A percentile compares a stretch with the other conserved stretches of the same genome.
Evolutionary conservation across 2,113 vertebrate genomes (phyloP).

Genomic region (Cochlearius cochlearius): DNA sequence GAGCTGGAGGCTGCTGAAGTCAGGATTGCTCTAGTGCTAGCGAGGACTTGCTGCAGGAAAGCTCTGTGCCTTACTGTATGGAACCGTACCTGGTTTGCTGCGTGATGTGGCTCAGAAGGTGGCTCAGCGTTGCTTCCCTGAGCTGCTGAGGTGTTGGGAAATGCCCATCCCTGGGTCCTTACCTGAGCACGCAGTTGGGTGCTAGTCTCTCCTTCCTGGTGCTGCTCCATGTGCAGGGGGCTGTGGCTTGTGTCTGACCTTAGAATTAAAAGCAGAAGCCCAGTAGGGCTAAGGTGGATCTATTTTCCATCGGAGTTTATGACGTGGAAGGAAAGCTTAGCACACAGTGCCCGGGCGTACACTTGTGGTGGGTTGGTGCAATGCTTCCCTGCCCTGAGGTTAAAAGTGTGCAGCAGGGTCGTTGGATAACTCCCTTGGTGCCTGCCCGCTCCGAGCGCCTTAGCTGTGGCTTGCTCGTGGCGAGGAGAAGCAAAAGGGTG

Average conservation of each 20-base stretch:
- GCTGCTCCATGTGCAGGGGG: background rate
- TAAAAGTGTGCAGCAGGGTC: fast-evolving
- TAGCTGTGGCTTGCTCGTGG: background rate
- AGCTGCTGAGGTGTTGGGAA: background rate
- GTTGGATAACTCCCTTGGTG: fast-evolving
- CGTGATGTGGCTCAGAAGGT: background rate
- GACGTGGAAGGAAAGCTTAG: background rate
- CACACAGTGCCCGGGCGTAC: fast-evolving
- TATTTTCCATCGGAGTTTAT: background rate
- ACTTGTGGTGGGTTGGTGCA: background rate
- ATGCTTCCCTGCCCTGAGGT: background rate
- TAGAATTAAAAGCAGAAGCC: background rate
- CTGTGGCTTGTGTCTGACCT: background rate
- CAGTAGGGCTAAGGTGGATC: background rate
- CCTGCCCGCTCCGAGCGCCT: background rate
- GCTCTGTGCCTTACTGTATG: background rate
- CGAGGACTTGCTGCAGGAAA: background rate
- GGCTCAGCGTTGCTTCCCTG: background rate
- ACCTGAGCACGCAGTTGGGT: background rate
- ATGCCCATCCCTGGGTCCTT: background rate
- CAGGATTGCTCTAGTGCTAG: background rate
- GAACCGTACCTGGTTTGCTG: background rate
- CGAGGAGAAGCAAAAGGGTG: background rate
- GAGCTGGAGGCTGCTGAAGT: background rate
- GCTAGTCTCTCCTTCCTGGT: background rate